Evolutionary conservation across 1,140 invertebrate genomes (phyloP), one percentile per base, ranked within the genome.

Genomic region (Drosophila littoralis): DNA sequence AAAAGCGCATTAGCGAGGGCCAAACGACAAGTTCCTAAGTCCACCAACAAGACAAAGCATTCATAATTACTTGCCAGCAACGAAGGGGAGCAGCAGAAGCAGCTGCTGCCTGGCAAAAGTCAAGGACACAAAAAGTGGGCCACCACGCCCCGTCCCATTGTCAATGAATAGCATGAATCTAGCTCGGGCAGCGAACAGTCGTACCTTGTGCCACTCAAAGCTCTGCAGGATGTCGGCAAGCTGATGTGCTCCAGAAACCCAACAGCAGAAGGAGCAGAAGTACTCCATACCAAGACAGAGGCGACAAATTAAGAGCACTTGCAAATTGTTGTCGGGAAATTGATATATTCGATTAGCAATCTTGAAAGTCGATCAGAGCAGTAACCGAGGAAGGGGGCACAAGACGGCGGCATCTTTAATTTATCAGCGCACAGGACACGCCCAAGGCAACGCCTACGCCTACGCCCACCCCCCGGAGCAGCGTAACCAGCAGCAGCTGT

Each of bases 341-440:
- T 88, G 69, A 86, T 88, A 85, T 81, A 83, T 83, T 88, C 83
- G 84, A 88, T 88, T 83, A 88, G 84, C 73, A 65, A 80, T 79
- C 69, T 58, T 70, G 42, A 73, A 77, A 74, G 66, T 71, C 42
- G 50, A 50, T 12, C 33, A 28, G 42, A 46, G 42, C 40, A 32
- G 32, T 64, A 6, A 15, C 45, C 12, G 35, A 5, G 13, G 12
- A 66, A 51, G 6, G 33, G 13, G 15, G 38, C 51, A 46, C 12
- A 38, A 33, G 40, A 9, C 68, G 64, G 75, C 54, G 59, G 55
- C 69, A 55, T 17, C 50, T 82, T 82, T 73, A 74, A 81, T 81
- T 82, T 64, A 79, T 81, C 79, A 81, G 63, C 32, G 51, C 68
- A 64, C 13, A 17, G 50, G 22, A 55, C 50, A 28, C 38, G 17